These are phyloP conservation scores for Thomomys bottae DNA, from an alignment of 2,113 vertebrate genomes.

Conservation along the genomic window DNA sequence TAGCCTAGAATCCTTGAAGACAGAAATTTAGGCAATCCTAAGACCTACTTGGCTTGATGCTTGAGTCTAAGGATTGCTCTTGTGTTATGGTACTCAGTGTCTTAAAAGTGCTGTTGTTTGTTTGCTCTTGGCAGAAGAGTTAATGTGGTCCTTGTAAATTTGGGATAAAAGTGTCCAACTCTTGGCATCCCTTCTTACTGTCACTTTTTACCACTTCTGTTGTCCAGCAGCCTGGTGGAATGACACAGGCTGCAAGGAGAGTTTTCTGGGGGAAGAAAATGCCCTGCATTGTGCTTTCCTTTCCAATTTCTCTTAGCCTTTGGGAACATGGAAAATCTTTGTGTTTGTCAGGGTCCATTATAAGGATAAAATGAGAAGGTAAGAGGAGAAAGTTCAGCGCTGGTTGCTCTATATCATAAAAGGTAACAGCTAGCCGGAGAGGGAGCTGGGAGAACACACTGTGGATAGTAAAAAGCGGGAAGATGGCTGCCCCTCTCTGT, in stretches of 20 bases:
- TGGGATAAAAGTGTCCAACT: not conserved
- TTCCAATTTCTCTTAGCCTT: not conserved
- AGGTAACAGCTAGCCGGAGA: not conserved
- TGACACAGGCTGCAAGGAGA: not conserved
- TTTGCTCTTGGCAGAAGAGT: constrained; percentile 7
- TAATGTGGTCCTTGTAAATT: not conserved
- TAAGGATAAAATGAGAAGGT: not conserved
- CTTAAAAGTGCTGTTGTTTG: not conserved
- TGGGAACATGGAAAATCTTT: not conserved
- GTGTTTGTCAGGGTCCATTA: not conserved
- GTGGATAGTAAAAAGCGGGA: not conserved
- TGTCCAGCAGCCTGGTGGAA: not conserved
- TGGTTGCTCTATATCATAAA: not conserved
- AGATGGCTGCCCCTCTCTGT: not conserved
- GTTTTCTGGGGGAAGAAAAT: constrained; percentile 7
- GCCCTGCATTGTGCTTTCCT: not conserved
- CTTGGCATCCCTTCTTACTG: not conserved
- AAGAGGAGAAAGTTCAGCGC: not conserved
- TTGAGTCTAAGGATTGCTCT: not conserved
- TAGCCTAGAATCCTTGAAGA: not conserved
- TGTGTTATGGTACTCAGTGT: not conserved
- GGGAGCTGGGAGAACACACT: not conserved
- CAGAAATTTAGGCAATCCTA: not conserved
- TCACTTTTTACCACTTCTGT: not conserved
- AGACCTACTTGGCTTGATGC: not conserved